These are phyloP conservation scores for Lipotes vexillifer DNA, from an alignment of 2,113 vertebrate genomes.

Conservation along the genomic window DNA sequence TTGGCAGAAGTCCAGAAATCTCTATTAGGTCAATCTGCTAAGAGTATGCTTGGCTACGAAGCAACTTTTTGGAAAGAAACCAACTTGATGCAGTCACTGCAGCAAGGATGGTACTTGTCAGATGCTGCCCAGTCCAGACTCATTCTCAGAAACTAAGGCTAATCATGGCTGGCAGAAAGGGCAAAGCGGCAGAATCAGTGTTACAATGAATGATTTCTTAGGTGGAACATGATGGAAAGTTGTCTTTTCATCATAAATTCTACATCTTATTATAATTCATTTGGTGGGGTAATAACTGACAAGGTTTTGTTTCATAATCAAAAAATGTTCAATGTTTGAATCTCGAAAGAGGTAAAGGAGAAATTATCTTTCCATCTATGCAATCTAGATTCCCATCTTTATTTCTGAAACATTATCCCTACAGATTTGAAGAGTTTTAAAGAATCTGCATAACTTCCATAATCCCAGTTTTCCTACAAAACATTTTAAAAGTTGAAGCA, in stretches of 20 bases:
- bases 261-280: not conserved
- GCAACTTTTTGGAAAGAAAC: not conserved
- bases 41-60: not conserved
- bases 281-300: not conserved
- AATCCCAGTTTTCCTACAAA: not conserved
- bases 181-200: not conserved
- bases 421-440: not conserved
- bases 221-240: not conserved
- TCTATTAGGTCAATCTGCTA: not conserved
- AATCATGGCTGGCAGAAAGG: not conserved
- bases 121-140: not conserved
- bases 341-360: not conserved
- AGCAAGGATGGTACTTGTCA: not conserved
- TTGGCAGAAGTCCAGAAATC: not conserved
- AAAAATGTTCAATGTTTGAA: not conserved
- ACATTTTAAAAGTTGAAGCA: not conserved
- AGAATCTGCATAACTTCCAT: not conserved
- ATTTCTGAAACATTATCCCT: not conserved
- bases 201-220: not conserved
- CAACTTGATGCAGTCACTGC: not conserved
- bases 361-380: not conserved
- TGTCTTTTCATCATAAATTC: not conserved
- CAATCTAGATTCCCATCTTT: not conserved
- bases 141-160: not conserved
- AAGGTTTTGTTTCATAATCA: conserved; percentile 8